Evolutionary conservation across 2,888 invertebrate species (phyloP), one percentile per base, ranked within the genome.

Genomic region (Cordilura impudica): DNA sequence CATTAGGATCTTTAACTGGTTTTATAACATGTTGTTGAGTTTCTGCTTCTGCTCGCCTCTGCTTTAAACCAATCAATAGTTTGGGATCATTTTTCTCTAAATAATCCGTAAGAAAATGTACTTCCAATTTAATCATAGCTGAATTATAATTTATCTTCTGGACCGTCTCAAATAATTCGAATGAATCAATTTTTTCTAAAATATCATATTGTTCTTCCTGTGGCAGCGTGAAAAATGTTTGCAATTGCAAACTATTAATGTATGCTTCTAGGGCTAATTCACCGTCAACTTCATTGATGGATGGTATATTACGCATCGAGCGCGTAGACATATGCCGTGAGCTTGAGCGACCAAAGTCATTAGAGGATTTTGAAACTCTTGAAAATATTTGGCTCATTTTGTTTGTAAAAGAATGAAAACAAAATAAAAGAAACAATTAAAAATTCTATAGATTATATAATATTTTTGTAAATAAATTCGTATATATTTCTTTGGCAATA

Each of bases 51-150:
- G 81, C 81, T 35, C 86, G 86, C 4, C 83, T 81, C 47, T 86
- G 83, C 2, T 86, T 83, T 19, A 89, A 51, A 0, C 88, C 89
- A 26, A 86, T 60, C 45, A 89, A 83, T 1, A 89, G 69, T 78
- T 87, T 88, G 2, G 88, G 86, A 82, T 88, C 88, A 56, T 88
- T 88, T 66, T 87, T 88, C 63, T 89, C 84, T 0, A 89, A 78
- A 71, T 88, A 89, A 74, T 88, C 87, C 0, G 82, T 83, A 16
- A 89, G 81, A 8, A 88, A 82, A 29, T 85, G 79, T 69, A 88
- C 89, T 84, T 89, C 89, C 6, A 89, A 82, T 61, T 85, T 84
- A 0, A 83, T 73, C 10, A 82, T 82, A 14, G 83, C 84, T 43
- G 87, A 60, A 67, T 88, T 86, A 21, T 81, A 84, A 67, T 87